phyloP scores from a whole-genome alignment of 2,113 vertebrate species.

The Dendropsophus ebraccatus region DNA sequence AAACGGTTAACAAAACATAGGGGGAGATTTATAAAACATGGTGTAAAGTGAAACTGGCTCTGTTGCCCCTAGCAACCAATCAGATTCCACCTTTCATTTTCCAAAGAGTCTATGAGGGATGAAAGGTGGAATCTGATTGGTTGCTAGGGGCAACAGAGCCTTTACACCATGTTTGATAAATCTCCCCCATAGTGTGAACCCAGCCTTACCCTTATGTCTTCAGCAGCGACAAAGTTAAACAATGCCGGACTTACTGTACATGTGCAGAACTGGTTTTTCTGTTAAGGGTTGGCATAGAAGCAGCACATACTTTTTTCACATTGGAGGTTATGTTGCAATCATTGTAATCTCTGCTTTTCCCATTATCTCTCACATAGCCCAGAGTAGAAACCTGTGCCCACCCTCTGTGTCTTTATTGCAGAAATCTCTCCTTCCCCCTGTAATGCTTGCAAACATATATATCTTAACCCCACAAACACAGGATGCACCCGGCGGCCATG shows the following conservation, averaged over 20 bases:
- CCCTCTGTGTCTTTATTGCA: constrained; percentile 15
- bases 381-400: constrained; percentile 7
- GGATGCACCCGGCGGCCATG: not conserved
- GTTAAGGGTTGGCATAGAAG: not conserved
- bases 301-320: not conserved
- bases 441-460: not conserved
- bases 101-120: too few relatives aligned
- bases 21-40: too few relatives aligned
- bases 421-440: not conserved
- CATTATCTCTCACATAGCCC: constrained; percentile 22
- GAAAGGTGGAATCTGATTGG: too few relatives aligned
- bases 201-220: not conserved
- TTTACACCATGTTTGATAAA: too few relatives aligned
- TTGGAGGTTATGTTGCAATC: not conserved
- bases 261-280: not conserved
- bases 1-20: too few relatives aligned
- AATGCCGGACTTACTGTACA: not conserved
- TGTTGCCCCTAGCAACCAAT: too few relatives aligned
- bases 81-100: too few relatives aligned
- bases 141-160: too few relatives aligned
- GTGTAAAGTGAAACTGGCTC: too few relatives aligned
- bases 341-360: constrained; percentile 9
- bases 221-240: not conserved
- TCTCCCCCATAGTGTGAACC: too few relatives aligned
- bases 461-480: constrained; percentile 28